Evolutionary conservation across 2,113 vertebrate species (phyloP), one percentile per base, ranked within the genome.

Genomic region (Tychaedon coryphoeus): DNA sequence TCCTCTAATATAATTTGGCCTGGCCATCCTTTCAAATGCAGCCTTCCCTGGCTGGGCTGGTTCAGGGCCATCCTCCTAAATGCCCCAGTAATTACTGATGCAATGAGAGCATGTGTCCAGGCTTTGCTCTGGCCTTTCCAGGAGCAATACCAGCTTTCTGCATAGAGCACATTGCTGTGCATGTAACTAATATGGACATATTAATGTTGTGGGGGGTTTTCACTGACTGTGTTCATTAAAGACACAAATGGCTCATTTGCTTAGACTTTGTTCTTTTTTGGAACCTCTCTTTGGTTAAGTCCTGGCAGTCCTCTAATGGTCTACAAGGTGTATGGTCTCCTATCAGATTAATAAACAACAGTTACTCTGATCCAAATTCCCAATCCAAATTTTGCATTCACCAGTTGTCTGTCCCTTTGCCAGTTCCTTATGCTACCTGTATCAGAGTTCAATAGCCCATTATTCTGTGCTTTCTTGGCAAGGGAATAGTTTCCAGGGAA

Each of bases 1-100:
- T 97, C 92, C 94, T 85, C 81, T 98, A 98, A 98, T 98, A 91
- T 57, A 95, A 98, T 99, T 98, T 98, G 75, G 58, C 95, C 47
- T 66, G 64, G 53, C 77, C 86, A 50, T 43, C 31, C 71, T 73
- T 90, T 96, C 71, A 91, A 92, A 95, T 34, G 84, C 93, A 92
- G 78, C 76, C 84, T 91, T 87, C 86, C 72, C 78, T 96, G 20
- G 73, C 82, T 92, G 61, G 73, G 28, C 87, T 97, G 94, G 71
- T 95, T 40, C 71, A 64, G 80, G 86, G 85, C 97, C 95, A 40
- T 79, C 86, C 75, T 90, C 73, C 84, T 67, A 29, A 91, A 83
- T 70, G 67, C 31, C 76, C 51, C 60, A 36, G 56, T 92, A 91
- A 96, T 96, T 95, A 87, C 57, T 53, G 31, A 76, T 91, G 83